Evolutionary conservation across 2,113 vertebrate species (phyloP).

Genomic region (Catharus minimus): DNA sequence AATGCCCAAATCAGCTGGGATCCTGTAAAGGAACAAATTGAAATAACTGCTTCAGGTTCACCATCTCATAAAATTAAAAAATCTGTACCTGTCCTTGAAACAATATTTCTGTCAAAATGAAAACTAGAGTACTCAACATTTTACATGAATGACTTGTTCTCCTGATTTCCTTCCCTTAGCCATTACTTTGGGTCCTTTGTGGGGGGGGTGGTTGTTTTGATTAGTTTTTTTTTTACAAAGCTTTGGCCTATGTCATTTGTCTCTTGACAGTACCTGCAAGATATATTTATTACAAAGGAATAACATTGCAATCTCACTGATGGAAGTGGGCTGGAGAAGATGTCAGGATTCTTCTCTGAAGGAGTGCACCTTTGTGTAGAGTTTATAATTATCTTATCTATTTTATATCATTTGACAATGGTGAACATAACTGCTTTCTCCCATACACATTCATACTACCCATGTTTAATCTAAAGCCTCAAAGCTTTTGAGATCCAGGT

Average conservation of each 20-base stretch:
- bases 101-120: neutral
- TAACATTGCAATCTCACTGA: neutral
- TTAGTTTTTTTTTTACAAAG: neutral
- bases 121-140: neutral
- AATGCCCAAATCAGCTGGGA: neutral
- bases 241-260: neutral
- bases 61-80: neutral
- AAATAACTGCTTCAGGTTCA: neutral
- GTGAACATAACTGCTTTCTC: constrained; percentile 23
- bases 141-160: neutral
- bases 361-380: constrained; percentile 21
- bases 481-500: neutral
- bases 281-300: constrained; percentile 19
- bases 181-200: neutral
- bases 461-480: constrained; percentile 28
- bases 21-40: neutral
- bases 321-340: constrained; percentile 22
- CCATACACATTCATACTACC: neutral
- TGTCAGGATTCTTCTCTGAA: neutral
- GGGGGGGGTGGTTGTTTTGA: neutral
- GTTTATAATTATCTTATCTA: constrained; percentile 48
- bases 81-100: neutral
- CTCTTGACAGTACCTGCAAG: neutral
- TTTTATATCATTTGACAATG: constrained; percentile 16
- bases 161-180: neutral